Conservation (phyloP, 1,140 invertebrate species). For the Stegodyphus dumicola region DNA sequence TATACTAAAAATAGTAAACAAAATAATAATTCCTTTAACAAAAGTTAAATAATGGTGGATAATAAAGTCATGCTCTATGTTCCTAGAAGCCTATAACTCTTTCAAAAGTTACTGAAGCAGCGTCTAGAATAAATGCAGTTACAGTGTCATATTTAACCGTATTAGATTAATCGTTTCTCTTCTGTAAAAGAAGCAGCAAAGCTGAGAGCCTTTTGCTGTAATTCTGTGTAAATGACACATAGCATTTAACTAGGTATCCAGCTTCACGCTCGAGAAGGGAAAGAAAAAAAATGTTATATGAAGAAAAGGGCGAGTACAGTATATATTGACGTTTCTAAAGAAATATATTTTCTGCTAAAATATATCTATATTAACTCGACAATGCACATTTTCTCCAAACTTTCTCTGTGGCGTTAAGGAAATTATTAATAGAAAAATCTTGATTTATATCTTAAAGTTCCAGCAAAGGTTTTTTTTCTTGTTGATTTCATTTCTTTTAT, state of each 20-base stretch:
- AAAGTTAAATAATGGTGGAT: no score
- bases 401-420: background rate
- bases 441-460: constrained; percentile 46
- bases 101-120: no score
- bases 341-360: constrained; percentile 13
- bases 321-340: constrained; percentile 13
- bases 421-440: constrained; percentile 27
- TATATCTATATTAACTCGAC: constrained; percentile 29
- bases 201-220: constrained; percentile 17
- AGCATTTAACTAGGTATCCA: background rate
- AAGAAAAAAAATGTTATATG: background rate
- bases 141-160: no score
- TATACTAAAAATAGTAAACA: no score
- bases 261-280: no score
- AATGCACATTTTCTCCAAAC: constrained; percentile 1
- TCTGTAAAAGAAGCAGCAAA: no score
- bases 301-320: background rate
- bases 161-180: no score
- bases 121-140: no score
- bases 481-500: background rate
- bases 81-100: no score
- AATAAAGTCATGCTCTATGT: no score
- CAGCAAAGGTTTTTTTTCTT: constrained; percentile 8
- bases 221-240: background rate
- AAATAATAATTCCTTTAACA: no score